Evolutionary conservation across 2,113 vertebrate species (phyloP).

Genomic region (Ranitomeya imitator): DNA sequence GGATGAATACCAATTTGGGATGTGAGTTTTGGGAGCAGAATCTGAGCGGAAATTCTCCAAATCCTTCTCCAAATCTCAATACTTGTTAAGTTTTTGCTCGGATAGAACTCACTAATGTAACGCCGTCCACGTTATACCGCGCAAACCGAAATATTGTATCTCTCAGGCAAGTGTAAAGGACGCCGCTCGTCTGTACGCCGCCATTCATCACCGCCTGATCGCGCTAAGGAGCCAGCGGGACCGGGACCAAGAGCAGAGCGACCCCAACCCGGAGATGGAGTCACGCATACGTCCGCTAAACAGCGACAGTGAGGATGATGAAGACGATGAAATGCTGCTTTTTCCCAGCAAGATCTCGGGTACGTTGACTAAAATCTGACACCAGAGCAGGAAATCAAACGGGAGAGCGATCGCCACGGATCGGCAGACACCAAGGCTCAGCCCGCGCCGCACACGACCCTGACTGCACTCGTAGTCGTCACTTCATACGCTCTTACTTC

Average conservation of each 20-base stretch:
- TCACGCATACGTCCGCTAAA: slow-evolving; percentile 59
- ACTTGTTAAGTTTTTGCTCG: too few species aligned
- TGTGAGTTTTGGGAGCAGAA: too few species aligned
- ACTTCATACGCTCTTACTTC: too few species aligned
- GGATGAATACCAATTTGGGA: too few species aligned
- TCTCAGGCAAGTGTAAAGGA: slow-evolving; percentile 77
- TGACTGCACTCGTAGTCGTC: too few species aligned
- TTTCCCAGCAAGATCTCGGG: slow-evolving; percentile 65
- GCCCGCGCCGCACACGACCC: too few species aligned
- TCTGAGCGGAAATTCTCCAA: too few species aligned
- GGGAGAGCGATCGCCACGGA: not conserved
- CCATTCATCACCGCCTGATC: slow-evolving; percentile 82
- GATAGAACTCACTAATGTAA: too few species aligned
- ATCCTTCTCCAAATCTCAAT: too few species aligned
- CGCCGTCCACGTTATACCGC: not conserved
- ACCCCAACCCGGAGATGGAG: slow-evolving; percentile 57
- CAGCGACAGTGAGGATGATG: slow-evolving; percentile 71
- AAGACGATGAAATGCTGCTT: slow-evolving; percentile 61
- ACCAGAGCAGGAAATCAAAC: not conserved
- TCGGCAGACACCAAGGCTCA: not conserved
- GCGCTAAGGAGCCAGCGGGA: slow-evolving; percentile 68
- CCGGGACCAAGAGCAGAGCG: slow-evolving; percentile 59
- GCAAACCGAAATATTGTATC: not conserved
- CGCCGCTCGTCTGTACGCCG: slow-evolving; percentile 69
- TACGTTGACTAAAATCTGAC: slow-evolving; percentile 46